A percentile compares a stretch with the other conserved stretches of the same genome.
Evolutionary conservation across 2,113 vertebrate genomes (phyloP).

Genomic region (Carassius carassius): DNA sequence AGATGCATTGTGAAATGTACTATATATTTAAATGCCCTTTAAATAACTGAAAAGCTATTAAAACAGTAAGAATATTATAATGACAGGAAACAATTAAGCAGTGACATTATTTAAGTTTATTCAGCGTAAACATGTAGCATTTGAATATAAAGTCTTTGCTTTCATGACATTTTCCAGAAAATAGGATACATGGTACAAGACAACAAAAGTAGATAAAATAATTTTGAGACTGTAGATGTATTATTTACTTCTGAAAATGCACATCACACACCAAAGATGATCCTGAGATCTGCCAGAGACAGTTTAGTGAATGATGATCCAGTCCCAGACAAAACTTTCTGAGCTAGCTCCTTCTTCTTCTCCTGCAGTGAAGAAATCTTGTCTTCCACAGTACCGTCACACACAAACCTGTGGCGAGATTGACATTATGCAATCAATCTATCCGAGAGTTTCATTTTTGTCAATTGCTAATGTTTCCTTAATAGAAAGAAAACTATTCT

Average conservation of each 20-base stretch:
- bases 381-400: constrained; percentile 91
- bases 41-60: too few species aligned
- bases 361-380: constrained; percentile 88
- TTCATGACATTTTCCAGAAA: not conserved
- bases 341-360: constrained; percentile 90
- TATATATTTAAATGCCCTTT: too few species aligned
- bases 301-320: constrained; percentile 83
- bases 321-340: constrained; percentile 88
- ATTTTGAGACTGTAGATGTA: not conserved
- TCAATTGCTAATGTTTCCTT: too few species aligned
- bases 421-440: not conserved
- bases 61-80: too few species aligned
- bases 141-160: not conserved
- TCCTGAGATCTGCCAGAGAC: constrained; percentile 87
- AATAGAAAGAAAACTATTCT: too few species aligned
- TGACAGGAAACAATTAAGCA: too few species aligned
- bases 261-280: constrained; percentile 84
- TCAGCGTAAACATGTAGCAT: not conserved
- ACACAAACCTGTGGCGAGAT: constrained; percentile 83
- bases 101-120: not conserved
- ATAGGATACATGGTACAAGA: not conserved
- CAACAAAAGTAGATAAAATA: not conserved
- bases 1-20: too few species aligned
- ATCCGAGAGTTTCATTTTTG: too few species aligned
- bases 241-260: not conserved